Base-by-base conservation (phyloP, 2,113 vertebrate species). In the Murina feae region DNA sequence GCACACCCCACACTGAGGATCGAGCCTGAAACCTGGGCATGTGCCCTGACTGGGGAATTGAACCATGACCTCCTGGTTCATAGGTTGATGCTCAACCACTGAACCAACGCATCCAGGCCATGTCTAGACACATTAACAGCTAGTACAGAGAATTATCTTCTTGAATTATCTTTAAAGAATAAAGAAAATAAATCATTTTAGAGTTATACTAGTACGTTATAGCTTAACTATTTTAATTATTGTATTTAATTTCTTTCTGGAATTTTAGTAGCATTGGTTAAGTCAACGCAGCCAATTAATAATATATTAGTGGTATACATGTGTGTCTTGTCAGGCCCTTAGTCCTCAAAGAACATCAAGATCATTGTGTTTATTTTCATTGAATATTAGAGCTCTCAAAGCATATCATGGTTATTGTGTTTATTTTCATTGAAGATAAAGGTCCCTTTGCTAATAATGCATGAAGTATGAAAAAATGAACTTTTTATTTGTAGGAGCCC, bases 401-500 rank as follows among this genome's bases (percentile, higher is more conserved):
- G 23, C 55, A 60, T 2, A 32, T 85, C 28, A 49, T 75, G 37
- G 32, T 88, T 14, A 71, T 39, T 76, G 9, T 71, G 23, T 49
- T 80, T 85, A 35, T 65, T 82, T 75, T 88, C n/a, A 44, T 11
- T 93, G n/a, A 90, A 47, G 72, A 66, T 76, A 25, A 65, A 69
- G 21, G 30, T 1, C 12, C 28, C 51, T 75, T 78, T 83, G 47
- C 16, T 78, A 81, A 13, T 86, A 89, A 68, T 42, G 39, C 1
- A 23, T 78, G 55, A 58, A 42, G 30, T 72, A 58, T 86, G 51
- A 58, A 30, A 79, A 79, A 91, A 58, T 63, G 17, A 78, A 76
- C 18, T 72, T 10, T n/a, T 97, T 11, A 21, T 74, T 96, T 91
- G 30, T 97, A 99, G 99, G 99, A 99, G 93, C 99, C 99, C 8